Percentiles rank a stretch among this genome's conserved stretches.
Conservation (phyloP, 2,113 vertebrate species). For the Lepus europaeus region DNA sequence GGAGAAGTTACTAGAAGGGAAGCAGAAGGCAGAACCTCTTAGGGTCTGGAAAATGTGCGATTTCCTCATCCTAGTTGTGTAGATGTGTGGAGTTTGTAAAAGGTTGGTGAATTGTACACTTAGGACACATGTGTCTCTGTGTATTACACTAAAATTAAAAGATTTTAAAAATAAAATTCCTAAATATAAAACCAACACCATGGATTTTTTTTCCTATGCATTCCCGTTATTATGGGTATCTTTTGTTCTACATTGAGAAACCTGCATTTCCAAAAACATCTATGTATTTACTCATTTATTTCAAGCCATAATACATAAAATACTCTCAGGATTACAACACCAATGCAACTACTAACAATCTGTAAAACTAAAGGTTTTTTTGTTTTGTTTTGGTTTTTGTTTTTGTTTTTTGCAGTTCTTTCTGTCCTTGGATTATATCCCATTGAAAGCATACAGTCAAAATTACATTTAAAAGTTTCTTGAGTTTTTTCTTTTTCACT, state of each 20-base stretch:
- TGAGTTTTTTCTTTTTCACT: background rate
- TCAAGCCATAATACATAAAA: background rate
- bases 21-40: background rate
- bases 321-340: background rate
- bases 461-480: background rate
- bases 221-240: background rate
- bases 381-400: no score
- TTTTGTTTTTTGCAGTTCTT: background rate
- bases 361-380: background rate
- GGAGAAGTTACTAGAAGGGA: background rate
- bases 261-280: background rate
- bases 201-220: background rate
- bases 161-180: background rate
- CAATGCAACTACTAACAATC: background rate
- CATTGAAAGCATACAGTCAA: background rate
- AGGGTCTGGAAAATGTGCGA: background rate
- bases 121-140: background rate
- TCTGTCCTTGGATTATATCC: background rate
- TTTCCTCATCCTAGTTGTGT: background rate
- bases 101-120: background rate
- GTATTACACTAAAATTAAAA: constrained; percentile 6
- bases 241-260: constrained; percentile 31
- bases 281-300: background rate
- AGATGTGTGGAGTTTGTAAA: background rate
- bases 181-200: background rate